Conservation (phyloP, 2,888 invertebrate genomes). For the Apotomis betuletana region DNA sequence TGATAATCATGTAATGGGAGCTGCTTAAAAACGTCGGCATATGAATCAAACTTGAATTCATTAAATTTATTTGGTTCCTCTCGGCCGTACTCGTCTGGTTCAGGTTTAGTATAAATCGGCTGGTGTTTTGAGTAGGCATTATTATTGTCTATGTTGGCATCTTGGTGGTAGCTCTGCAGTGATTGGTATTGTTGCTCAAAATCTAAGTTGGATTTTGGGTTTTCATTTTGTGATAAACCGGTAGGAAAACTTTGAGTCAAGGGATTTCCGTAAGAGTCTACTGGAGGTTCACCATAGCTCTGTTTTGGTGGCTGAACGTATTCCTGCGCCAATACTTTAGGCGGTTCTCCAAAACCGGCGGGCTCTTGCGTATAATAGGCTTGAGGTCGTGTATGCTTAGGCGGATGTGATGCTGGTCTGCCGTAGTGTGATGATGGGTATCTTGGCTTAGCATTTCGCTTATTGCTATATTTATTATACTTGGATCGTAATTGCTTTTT, state of each 20-base stretch:
- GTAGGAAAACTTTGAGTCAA: constrained; percentile 52
- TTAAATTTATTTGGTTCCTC: constrained; percentile 48
- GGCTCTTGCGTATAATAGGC: constrained; percentile 52
- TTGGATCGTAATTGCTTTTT: constrained; percentile 53
- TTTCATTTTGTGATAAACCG: constrained; percentile 45
- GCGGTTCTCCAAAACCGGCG: constrained; percentile 70
- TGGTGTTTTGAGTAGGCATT: constrained; percentile 54
- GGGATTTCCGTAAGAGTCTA: constrained; percentile 66
- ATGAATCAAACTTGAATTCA: constrained; percentile 50
- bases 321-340: constrained; percentile 50
- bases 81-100: constrained; percentile 48
- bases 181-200: constrained; percentile 50
- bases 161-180: constrained; percentile 52
- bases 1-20: constrained; percentile 46
- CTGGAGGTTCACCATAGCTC: constrained; percentile 61
- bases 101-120: constrained; percentile 50
- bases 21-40: constrained; percentile 52
- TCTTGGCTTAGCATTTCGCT: constrained; percentile 54
- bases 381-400: constrained; percentile 52
- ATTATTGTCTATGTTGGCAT: constrained; percentile 52
- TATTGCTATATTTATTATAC: constrained; percentile 51
- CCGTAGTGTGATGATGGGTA: constrained; percentile 46
- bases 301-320: constrained; percentile 49
- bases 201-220: constrained; percentile 46
- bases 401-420: constrained; percentile 36